These are phyloP conservation scores for Leptopilina clavipes DNA, from an alignment of 1,140 invertebrate genomes.

Conservation along the genomic window DNA sequence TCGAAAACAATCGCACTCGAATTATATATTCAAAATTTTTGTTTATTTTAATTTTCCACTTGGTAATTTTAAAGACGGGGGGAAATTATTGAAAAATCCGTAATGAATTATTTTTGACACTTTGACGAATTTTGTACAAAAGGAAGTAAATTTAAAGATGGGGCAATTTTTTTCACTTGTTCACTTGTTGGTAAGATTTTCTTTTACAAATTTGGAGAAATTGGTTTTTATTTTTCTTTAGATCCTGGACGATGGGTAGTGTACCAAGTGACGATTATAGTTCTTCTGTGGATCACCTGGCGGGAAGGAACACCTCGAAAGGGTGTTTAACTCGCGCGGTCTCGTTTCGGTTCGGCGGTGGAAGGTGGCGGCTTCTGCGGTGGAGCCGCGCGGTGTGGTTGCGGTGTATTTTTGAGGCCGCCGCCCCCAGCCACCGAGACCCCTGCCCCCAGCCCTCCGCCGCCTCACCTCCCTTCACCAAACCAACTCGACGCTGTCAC, in stretches of 20 bases:
- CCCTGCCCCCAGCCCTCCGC: slow-evolving; percentile 46
- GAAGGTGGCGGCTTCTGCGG: slow-evolving; percentile 76
- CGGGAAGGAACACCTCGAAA: slow-evolving; percentile 48
- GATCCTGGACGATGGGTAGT: background rate
- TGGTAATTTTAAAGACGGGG: too few relatives aligned
- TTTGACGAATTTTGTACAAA: too few relatives aligned
- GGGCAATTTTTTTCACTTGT: too few relatives aligned
- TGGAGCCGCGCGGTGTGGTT: slow-evolving; percentile 75
- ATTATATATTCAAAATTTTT: slow-evolving; percentile 18
- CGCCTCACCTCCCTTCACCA: slow-evolving; percentile 53
- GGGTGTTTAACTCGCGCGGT: slow-evolving; percentile 73
- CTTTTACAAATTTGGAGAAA: too few relatives aligned
- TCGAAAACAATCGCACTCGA: slow-evolving; percentile 30
- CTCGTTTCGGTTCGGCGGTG: slow-evolving; percentile 73
- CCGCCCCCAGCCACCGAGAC: slow-evolving; percentile 67
- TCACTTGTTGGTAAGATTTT: background rate
- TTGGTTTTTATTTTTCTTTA: too few relatives aligned
- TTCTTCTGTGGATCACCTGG: slow-evolving; percentile 31
- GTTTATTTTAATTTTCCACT: background rate
- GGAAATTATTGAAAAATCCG: too few relatives aligned
- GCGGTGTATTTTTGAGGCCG: slow-evolving; percentile 76
- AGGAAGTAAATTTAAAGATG: too few relatives aligned
- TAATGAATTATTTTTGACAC: too few relatives aligned
- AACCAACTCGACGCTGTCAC: slow-evolving; percentile 60
- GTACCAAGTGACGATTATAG: background rate